Percentiles rank a stretch among this genome's conserved stretches.
Conservation (phyloP, 2,797 vertebrate genomes). For the Enoplosus armatus region DNA sequence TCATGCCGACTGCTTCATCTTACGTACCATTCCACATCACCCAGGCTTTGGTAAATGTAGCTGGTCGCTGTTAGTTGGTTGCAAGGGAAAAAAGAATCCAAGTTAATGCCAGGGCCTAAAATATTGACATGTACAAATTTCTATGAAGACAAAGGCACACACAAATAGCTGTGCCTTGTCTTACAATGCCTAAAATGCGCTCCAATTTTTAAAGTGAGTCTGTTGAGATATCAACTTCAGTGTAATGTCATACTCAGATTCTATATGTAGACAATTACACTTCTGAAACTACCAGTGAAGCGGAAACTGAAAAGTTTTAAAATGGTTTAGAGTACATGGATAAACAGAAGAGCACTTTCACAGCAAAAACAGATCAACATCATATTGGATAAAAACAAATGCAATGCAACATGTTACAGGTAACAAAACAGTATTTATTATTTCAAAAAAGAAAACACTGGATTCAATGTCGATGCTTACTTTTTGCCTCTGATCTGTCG, state of each 20-base stretch:
- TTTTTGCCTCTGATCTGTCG: constrained; percentile 96
- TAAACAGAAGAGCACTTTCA: constrained; percentile 85
- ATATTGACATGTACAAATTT: constrained; percentile 72
- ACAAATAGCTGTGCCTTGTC: constrained; percentile 60
- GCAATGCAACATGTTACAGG: constrained; percentile 23
- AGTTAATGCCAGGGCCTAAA: constrained; percentile 94
- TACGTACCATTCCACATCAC: constrained; percentile 99
- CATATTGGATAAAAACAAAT: constrained; percentile 33
- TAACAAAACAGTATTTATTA: not conserved
- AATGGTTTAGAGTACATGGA: constrained; percentile 86
- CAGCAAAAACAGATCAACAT: constrained; percentile 64
- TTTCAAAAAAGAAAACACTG: not conserved
- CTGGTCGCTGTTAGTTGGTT: constrained; percentile 99
- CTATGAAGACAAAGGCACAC: constrained; percentile 76
- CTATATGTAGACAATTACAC: constrained; percentile 75
- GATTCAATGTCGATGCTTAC: constrained; percentile 85
- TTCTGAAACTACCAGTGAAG: constrained; percentile 84
- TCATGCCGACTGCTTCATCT: constrained; percentile 99
- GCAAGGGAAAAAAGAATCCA: constrained; percentile 99
- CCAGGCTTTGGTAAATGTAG: constrained; percentile 99
- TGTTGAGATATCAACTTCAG: constrained; percentile 51
- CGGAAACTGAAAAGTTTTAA: constrained; percentile 87
- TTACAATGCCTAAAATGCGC: constrained; percentile 43
- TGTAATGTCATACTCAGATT: constrained; percentile 59
- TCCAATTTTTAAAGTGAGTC: constrained; percentile 36